These are phyloP conservation scores for Oryzias sinensis DNA, from an alignment of 2,797 vertebrate genomes.

Conservation along the genomic window DNA sequence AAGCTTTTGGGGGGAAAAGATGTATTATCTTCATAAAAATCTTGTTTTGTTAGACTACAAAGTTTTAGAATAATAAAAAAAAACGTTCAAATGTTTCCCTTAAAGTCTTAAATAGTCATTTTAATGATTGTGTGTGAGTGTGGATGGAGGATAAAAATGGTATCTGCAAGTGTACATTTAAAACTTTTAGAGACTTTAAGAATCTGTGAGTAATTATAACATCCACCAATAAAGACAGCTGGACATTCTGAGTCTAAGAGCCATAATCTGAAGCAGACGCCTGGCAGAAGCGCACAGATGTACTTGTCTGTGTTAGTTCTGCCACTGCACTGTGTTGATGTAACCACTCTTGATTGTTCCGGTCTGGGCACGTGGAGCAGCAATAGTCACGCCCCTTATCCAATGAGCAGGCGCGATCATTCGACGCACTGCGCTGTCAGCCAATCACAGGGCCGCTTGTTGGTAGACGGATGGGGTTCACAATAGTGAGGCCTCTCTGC, in stretches of 20 bases:
- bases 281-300: constrained; percentile 34
- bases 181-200: not conserved
- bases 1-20: no score
- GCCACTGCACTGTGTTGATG: not conserved
- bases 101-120: no score
- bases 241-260: constrained; percentile 36
- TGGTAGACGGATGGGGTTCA: constrained; percentile 15
- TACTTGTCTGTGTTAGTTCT: constrained; percentile 8
- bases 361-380: constrained; percentile 28
- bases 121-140: no score
- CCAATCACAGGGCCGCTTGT: constrained; percentile 60
- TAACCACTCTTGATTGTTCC: constrained; percentile 17
- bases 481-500: constrained; percentile 36
- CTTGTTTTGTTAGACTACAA: no score
- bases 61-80: no score
- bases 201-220: constrained; percentile 22
- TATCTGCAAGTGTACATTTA: no score
- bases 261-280: constrained; percentile 54
- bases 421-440: not conserved
- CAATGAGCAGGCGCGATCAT: constrained; percentile 33
- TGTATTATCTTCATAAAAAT: no score
- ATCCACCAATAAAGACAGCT: constrained; percentile 43
- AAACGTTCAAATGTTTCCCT: no score
- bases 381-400: constrained; percentile 30
- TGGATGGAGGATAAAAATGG: no score